Conservation (phyloP, 2,113 vertebrate genomes). For the Hiodon tergisus region DNA sequence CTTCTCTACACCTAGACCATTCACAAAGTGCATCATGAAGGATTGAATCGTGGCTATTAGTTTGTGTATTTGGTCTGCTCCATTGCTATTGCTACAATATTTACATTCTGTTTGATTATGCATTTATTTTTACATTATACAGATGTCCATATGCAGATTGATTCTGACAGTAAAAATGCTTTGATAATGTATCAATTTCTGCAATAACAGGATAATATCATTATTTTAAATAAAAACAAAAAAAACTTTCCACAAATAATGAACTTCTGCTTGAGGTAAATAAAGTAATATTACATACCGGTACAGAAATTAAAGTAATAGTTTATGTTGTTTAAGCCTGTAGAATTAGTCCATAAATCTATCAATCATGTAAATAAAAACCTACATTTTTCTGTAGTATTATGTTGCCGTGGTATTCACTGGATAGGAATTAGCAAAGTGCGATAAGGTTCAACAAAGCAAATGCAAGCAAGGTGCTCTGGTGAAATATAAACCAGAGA, state of each 20-base stretch:
- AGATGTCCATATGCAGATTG: background rate
- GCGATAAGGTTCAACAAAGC: background rate
- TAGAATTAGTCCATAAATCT: background rate
- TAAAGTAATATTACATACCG: too few species aligned
- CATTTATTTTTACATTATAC: background rate
- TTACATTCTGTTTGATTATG: background rate
- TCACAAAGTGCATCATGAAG: background rate
- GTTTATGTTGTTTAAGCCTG: slow-evolving; percentile 2
- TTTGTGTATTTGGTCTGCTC: background rate
- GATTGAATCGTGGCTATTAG: background rate
- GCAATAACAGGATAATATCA: background rate
- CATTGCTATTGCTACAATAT: background rate
- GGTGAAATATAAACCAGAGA: background rate
- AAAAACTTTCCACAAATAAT: too few species aligned
- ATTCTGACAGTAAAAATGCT: background rate
- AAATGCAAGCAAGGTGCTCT: background rate
- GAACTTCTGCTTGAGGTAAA: background rate
- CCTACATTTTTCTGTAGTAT: too few species aligned
- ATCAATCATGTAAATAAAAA: background rate
- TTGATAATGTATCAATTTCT: background rate
- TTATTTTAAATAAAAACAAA: background rate
- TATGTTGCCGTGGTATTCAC: too few species aligned
- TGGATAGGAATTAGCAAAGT: too few species aligned
- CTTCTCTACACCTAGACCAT: too few species aligned
- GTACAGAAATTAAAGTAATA: background rate